Percentiles rank a stretch among this genome's conserved stretches.
These are phyloP conservation scores for Penaeus indicus DNA, from an alignment of 1,140 invertebrate genomes.

Conservation along the genomic window DNA sequence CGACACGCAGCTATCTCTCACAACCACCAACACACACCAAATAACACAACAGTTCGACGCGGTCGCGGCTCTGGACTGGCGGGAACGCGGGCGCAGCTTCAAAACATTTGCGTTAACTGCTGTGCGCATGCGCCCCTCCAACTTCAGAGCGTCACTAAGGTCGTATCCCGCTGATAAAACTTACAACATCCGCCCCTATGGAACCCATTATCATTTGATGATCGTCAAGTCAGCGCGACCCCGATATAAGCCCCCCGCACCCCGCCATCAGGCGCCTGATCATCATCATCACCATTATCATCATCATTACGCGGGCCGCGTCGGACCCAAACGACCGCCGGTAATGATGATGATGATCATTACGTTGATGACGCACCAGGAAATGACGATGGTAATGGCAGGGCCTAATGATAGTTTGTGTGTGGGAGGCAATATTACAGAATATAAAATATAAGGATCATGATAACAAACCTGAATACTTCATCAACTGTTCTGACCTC, in stretches of 20 bases:
- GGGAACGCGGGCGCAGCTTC: constrained; percentile 62
- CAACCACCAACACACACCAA: too few relatives aligned
- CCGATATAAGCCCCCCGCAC: constrained; percentile 65
- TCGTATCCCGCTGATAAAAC: constrained; percentile 63
- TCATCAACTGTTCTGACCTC: constrained; percentile 45
- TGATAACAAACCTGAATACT: constrained; percentile 47
- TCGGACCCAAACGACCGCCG: constrained; percentile 59
- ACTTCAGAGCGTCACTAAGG: constrained; percentile 45
- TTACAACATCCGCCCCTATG: constrained; percentile 65
- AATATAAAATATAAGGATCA: constrained; percentile 53
- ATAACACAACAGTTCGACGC: constrained; percentile 44
- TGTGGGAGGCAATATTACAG: constrained; percentile 55
- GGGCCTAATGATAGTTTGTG: constrained; percentile 63
- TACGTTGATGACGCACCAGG: constrained; percentile 66
- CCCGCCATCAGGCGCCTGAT: constrained; percentile 63
- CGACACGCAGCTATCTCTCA: background rate
- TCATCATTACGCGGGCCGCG: constrained; percentile 63
- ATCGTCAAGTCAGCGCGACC: constrained; percentile 67
- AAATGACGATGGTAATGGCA: constrained; percentile 66
- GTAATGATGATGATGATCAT: constrained; percentile 67
- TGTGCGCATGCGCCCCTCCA: constrained; percentile 63
- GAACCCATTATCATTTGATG: constrained; percentile 67
- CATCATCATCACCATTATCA: constrained; percentile 67
- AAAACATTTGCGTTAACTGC: constrained; percentile 65
- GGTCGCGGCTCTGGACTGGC: constrained; percentile 49